Base-by-base conservation (phyloP, 1,140 invertebrate species). In the Euura saliciscinereae region DNA sequence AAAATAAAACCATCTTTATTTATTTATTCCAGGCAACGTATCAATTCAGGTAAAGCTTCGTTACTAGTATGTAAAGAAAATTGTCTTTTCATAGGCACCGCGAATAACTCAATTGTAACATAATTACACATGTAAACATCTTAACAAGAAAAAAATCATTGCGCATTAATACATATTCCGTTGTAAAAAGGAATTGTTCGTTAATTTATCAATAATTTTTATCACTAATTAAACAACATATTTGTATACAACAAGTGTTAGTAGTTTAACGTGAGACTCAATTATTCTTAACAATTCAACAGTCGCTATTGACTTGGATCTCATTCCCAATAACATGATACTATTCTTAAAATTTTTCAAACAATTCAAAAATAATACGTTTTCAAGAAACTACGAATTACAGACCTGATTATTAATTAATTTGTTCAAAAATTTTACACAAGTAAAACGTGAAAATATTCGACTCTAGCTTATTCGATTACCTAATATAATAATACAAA, bases 1-100 rank as follows among this genome's bases (percentile, higher is more conserved):
- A 59, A 67, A 67, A 67, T 67, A 44, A 67, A 67, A 11, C 4
- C 11, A 11, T 67, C 43, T 67, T 67, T 67, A 44, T 67, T 28
- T 42, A 11, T 67, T 66, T 66, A 13, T 67, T 11, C 51, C 51
- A 59, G 51, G 13, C 51, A 59, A 59, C 13, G 10, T 6, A 59
- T 59, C 10, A 11, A 11, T 28, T 28, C 28, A 28, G 28, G 28
- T 28, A 28, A 28, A 59, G 51, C 51, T 59, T 59, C 13, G 13
- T 59, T 59, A 59, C 13, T 59, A 59, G 13, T 2, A 11, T 59
- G 51, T 59, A 59, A 59, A 59, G 46, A 59, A 59, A 59, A 59
- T 59, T 59, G 51, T 59, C 51, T 59, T 59, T 59, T 59, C 8
- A 59, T 8, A 8, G 13, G 8, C 51, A n/a, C 51, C 10, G 10